phyloP scores from a whole-genome alignment of 2,797 vertebrate genomes.

The Synanceia verrucosa region DNA sequence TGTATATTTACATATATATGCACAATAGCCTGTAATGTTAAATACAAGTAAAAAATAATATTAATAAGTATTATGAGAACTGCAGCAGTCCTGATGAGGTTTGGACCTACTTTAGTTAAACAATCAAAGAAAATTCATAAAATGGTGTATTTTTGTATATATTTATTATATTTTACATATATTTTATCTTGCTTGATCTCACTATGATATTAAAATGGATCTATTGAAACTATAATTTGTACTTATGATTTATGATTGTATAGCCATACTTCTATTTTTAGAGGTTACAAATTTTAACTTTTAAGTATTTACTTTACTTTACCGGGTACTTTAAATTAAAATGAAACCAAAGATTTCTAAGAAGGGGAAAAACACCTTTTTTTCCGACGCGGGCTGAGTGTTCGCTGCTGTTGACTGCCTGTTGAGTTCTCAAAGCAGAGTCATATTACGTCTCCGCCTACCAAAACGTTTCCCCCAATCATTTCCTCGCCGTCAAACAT shows the following conservation, averaged over 20 bases:
- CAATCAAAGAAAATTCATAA: background rate
- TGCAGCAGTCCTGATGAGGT: too few species aligned
- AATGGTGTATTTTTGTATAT: background rate
- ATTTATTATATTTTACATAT: too few species aligned
- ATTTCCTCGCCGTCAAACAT: conserved; percentile 65
- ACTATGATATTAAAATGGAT: background rate
- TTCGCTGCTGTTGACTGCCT: conserved; percentile 62
- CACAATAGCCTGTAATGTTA: background rate
- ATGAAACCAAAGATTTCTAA: conserved; percentile 24
- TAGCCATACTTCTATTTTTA: background rate
- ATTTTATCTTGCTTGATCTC: background rate
- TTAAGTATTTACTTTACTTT: background rate
- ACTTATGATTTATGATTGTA: background rate
- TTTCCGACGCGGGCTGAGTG: conserved; percentile 26
- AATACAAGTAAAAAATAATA: background rate
- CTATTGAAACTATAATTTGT: background rate
- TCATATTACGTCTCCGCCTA: conserved; percentile 78
- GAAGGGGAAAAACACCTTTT: conserved; percentile 16
- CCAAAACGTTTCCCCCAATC: conserved; percentile 61
- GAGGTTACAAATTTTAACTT: background rate
- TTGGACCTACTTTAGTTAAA: too few species aligned
- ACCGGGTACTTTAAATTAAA: background rate
- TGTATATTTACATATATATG: background rate
- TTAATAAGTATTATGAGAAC: background rate
- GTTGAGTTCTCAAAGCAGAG: conserved; percentile 28